Percentiles rank a stretch among this genome's conserved stretches.
phyloP scores from a whole-genome alignment of 2,888 invertebrate genomes.

The Synergus laeviventris region DNA sequence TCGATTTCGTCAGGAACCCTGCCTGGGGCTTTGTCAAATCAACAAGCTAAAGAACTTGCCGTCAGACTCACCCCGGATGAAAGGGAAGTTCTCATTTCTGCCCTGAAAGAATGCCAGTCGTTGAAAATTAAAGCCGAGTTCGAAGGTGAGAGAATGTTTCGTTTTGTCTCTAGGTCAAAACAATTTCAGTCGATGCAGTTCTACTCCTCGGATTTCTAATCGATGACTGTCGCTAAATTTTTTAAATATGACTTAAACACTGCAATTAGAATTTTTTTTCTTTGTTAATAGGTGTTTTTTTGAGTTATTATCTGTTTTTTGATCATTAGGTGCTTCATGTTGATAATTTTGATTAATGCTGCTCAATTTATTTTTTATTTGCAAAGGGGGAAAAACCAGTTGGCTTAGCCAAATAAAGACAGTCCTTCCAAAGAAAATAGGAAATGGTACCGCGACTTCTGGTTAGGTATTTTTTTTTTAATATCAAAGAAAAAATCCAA shows the following conservation, averaged over 20 bases:
- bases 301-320: neutral
- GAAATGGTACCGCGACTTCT: neutral
- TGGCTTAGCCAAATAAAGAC: too few species aligned
- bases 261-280: neutral
- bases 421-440: neutral
- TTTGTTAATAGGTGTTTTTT: neutral
- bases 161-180: neutral
- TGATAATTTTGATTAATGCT: neutral
- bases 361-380: neutral
- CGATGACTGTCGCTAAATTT: neutral
- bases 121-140: slow-evolving; percentile 86
- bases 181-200: slow-evolving; percentile 8
- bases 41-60: slow-evolving; percentile 86
- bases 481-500: too few species aligned
- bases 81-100: slow-evolving; percentile 82
- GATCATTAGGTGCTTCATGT: neutral
- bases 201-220: neutral
- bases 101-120: slow-evolving; percentile 86
- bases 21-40: slow-evolving; percentile 78
- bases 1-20: slow-evolving; percentile 50
- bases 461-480: too few species aligned
- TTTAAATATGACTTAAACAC: neutral
- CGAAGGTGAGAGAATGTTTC: slow-evolving; percentile 80
- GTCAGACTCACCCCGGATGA: slow-evolving; percentile 85
- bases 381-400: too few species aligned